Percentiles rank a stretch among this genome's conserved stretches.
phyloP scores from a whole-genome alignment of 2,797 vertebrate species.

The Darevskia mixta region DNA sequence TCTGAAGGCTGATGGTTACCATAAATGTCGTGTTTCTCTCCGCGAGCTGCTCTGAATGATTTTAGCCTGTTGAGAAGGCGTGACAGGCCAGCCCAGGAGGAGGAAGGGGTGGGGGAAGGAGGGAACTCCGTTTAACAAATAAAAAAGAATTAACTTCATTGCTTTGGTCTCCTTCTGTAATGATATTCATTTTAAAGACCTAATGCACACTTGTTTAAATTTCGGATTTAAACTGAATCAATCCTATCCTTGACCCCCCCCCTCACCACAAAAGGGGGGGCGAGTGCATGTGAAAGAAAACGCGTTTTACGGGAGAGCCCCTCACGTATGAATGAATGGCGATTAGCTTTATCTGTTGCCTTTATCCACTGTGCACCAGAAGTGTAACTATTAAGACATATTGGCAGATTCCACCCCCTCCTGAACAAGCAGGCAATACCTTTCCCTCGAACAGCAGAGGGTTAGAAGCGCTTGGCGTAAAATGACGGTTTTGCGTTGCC shows the following conservation, averaged over 20 bases:
- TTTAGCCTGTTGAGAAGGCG: constrained; percentile 90
- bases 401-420: constrained; percentile 32
- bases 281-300: constrained; percentile 26
- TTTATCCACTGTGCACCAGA: constrained; percentile 66
- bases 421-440: constrained; percentile 52
- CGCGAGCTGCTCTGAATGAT: constrained; percentile 83
- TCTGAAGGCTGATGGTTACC: constrained; percentile 80
- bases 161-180: constrained; percentile 84
- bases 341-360: constrained; percentile 76
- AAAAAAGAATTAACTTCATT: constrained; percentile 91
- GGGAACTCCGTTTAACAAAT: constrained; percentile 89
- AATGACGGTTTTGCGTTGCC: constrained; percentile 51
- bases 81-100: constrained; percentile 88
- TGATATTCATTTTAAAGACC: constrained; percentile 84
- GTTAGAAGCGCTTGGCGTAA: constrained; percentile 59
- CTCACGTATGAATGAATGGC: constrained; percentile 66
- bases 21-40: constrained; percentile 84
- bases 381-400: constrained; percentile 72
- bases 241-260: constrained; percentile 65
- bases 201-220: constrained; percentile 82
- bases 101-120: constrained; percentile 88
- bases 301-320: constrained; percentile 37
- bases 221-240: constrained; percentile 83
- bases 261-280: constrained; percentile 54
- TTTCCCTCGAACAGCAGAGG: constrained; percentile 30